Evolutionary conservation across 92 coral and sea anemone species (phyloP).

Genomic region (Siderastrea siderea): DNA sequence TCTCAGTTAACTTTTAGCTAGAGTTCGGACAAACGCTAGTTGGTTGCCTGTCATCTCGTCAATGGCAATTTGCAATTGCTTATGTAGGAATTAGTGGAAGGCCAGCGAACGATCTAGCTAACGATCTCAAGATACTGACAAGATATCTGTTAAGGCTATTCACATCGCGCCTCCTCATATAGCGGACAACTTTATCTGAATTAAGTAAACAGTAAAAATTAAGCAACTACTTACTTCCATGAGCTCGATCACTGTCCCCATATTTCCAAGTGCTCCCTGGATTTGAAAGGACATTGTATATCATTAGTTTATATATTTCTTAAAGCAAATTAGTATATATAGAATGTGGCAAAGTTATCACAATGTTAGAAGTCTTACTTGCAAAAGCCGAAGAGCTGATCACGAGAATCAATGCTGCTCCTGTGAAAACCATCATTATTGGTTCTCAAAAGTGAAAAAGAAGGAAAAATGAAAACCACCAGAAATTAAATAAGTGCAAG

Average conservation of each 20-base stretch:
- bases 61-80: too few species aligned
- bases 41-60: too few species aligned
- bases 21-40: too few species aligned
- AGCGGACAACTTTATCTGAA: neutral
- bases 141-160: too few species aligned
- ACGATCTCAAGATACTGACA: too few species aligned
- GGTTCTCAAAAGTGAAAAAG: too few species aligned
- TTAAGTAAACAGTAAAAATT: too few species aligned
- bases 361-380: slow-evolving; percentile 13
- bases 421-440: neutral
- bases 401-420: neutral
- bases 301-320: neutral
- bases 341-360: neutral
- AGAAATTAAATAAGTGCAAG: neutral
- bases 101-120: too few species aligned
- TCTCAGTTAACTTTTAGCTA: too few species aligned
- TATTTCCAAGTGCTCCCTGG: slow-evolving; percentile 44
- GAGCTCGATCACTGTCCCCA: slow-evolving; percentile 32
- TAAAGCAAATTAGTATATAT: neutral
- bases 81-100: too few species aligned
- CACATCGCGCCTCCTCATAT: too few species aligned
- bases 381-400: neutral
- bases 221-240: neutral
- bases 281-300: slow-evolving; percentile 7
- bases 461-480: neutral